phyloP scores from a whole-genome alignment of 2,888 invertebrate species.

The Andrena flavipes region DNA sequence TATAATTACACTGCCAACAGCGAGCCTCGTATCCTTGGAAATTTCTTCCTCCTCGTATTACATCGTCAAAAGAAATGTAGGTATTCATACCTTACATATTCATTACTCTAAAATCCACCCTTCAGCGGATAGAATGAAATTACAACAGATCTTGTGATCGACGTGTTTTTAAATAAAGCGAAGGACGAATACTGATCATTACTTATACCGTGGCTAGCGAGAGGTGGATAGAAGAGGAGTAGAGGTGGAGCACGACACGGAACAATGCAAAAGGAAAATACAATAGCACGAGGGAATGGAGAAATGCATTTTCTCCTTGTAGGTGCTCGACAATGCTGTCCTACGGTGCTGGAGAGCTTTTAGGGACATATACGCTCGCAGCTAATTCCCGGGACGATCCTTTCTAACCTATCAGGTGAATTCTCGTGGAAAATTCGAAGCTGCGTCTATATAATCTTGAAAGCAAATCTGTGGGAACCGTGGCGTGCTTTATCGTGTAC shows the following conservation, averaged over 20 bases:
- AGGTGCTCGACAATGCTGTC: conserved; percentile 48
- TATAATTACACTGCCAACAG: neutral
- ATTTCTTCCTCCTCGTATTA: neutral
- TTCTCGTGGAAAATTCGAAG: conserved; percentile 49
- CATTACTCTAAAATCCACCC: conserved; percentile 1
- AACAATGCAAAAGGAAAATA: conserved; percentile 55
- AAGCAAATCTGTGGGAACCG: conserved; percentile 36
- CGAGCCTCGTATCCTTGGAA: neutral
- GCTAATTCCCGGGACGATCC: conserved; percentile 59
- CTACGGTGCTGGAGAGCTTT: conserved; percentile 52
- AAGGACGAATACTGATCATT: conserved; percentile 45
- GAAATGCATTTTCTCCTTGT: conserved; percentile 57
- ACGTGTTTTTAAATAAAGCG: conserved; percentile 30
- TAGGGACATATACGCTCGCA: conserved; percentile 47
- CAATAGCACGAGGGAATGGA: conserved; percentile 43
- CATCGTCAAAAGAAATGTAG: conserved; percentile 12
- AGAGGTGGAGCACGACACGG: neutral
- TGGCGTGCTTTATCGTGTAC: conserved; percentile 12
- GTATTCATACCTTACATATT: conserved; percentile 28
- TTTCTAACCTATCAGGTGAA: conserved; percentile 36
- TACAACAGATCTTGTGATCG: neutral
- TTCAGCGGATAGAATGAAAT: conserved; percentile 12
- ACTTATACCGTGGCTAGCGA: conserved; percentile 9
- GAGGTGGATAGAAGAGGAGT: neutral
- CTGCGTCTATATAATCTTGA: conserved; percentile 32